Evolutionary conservation across 2,113 vertebrate genomes (phyloP).

Genomic region (Chloroceryle aenea): DNA sequence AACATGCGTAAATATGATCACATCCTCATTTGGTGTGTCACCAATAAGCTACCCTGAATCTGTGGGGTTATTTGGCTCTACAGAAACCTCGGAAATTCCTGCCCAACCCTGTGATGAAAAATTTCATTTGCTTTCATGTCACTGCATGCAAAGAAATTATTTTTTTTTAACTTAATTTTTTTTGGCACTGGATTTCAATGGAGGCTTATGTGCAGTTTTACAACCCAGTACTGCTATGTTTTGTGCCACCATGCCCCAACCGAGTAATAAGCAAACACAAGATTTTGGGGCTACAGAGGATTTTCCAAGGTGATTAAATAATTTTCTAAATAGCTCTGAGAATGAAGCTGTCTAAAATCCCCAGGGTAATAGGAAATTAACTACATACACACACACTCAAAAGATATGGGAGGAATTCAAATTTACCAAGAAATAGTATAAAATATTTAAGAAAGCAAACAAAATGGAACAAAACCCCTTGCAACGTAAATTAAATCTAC

Average conservation of each 20-base stretch:
- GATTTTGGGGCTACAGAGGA: neutral
- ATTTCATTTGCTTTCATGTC: neutral
- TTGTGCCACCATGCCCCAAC: slow-evolving; percentile 17
- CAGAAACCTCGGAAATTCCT: slow-evolving; percentile 43
- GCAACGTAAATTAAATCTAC: neutral
- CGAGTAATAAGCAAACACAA: neutral
- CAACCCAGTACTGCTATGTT: neutral
- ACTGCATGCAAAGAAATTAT: neutral
- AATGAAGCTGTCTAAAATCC: slow-evolving; percentile 42
- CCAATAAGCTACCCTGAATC: neutral
- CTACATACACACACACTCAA: neutral
- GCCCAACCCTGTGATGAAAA: neutral
- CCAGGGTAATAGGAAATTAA: slow-evolving; percentile 15
- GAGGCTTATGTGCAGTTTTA: slow-evolving; percentile 3
- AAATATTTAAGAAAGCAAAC: slow-evolving; percentile 45
- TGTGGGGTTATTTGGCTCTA: neutral
- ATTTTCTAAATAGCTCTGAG: slow-evolving; percentile 31
- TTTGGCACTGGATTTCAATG: slow-evolving; percentile 3
- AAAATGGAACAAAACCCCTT: neutral
- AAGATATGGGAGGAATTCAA: neutral
- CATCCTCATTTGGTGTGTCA: slow-evolving; percentile 71
- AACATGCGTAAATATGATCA: slow-evolving; percentile 78
- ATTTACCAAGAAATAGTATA: neutral
- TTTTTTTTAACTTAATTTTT: neutral
- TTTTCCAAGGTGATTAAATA: slow-evolving; percentile 58